Conservation (phyloP, 2,113 vertebrate genomes). For the Gasterosteus aculeatus region DNA sequence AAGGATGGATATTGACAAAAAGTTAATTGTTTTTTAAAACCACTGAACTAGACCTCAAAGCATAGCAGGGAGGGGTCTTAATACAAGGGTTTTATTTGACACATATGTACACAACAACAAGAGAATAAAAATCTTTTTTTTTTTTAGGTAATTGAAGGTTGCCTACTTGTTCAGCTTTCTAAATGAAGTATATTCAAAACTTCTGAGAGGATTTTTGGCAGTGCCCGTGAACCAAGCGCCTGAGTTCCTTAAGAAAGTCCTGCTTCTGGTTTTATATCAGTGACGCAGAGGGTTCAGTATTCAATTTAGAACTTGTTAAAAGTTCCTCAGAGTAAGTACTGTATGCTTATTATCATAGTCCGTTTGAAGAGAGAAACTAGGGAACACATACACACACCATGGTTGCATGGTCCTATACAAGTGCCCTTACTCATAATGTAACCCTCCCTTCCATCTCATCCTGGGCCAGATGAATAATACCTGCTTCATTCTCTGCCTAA, state of each 20-base stretch:
- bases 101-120: constrained; percentile 3
- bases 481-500: constrained; percentile 36
- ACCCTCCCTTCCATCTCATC: constrained; percentile 21
- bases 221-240: background rate
- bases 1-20: background rate
- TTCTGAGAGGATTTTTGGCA: too few relatives aligned
- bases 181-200: background rate
- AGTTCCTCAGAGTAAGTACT: background rate
- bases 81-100: background rate
- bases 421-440: constrained; percentile 30
- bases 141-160: background rate
- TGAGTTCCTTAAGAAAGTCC: background rate
- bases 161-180: background rate
- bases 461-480: constrained; percentile 33
- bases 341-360: background rate
- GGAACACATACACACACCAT: background rate
- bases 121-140: background rate
- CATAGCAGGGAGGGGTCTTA: background rate
- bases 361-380: background rate
- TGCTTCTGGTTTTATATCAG: background rate
- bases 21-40: background rate
- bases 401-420: constrained; percentile 7
- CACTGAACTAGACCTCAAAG: background rate
- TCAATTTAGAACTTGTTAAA: background rate
- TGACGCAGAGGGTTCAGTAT: background rate